These are phyloP conservation scores for Hyperoplus lanceolatus DNA, from an alignment of 2,797 vertebrate genomes.

Conservation along the genomic window DNA sequence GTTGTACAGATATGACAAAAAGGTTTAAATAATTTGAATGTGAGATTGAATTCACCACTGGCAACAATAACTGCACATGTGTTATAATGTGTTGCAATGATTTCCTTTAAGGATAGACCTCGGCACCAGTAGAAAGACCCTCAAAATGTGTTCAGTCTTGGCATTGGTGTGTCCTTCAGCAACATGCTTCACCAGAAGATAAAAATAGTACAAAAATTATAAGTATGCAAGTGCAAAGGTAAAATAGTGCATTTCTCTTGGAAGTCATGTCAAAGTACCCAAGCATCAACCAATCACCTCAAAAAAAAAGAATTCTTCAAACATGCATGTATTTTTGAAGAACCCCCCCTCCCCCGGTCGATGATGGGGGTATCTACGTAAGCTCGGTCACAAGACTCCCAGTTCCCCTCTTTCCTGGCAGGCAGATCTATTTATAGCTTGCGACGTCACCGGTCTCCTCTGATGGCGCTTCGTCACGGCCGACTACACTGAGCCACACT, in stretches of 20 bases:
- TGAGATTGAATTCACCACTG: slow-evolving; percentile 5
- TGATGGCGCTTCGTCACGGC: slow-evolving; percentile 71
- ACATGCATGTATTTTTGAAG: no score
- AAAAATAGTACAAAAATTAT: background rate
- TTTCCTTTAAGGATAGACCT: background rate
- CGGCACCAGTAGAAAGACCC: background rate
- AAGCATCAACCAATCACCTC: background rate
- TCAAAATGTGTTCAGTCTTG: background rate
- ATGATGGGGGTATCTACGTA: slow-evolving; percentile 43
- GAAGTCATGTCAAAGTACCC: background rate
- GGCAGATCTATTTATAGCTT: slow-evolving; percentile 78
- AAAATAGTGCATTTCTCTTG: background rate
- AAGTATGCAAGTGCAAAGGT: background rate
- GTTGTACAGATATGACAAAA: background rate
- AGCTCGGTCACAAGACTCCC: slow-evolving; percentile 65
- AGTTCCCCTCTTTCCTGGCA: slow-evolving; percentile 67
- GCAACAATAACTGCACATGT: background rate
- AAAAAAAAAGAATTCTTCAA: slow-evolving; percentile 23
- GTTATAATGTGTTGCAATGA: background rate
- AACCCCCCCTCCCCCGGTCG: background rate
- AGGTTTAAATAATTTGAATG: background rate
- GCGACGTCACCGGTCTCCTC: slow-evolving; percentile 76
- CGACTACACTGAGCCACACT: slow-evolving; percentile 50
- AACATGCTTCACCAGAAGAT: background rate
- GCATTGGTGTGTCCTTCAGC: slow-evolving; percentile 34